phyloP scores from a whole-genome alignment of 2,888 invertebrate species.

The Acrocyrtus sp. region DNA sequence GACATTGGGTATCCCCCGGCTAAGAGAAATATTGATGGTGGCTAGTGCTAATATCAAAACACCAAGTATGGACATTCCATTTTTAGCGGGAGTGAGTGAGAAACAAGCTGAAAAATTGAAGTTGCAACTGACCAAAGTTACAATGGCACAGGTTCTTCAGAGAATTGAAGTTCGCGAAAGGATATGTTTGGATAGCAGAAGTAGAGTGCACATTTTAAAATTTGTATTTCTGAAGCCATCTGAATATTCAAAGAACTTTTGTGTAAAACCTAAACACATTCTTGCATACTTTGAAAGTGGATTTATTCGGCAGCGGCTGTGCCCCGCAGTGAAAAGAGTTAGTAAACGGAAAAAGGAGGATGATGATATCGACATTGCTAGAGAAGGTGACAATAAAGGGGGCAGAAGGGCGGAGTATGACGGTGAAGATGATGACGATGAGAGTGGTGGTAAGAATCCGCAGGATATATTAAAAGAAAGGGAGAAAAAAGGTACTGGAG shows the following conservation, averaged over 20 bases:
- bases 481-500: constrained; percentile 60
- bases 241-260: constrained; percentile 79
- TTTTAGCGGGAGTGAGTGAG: constrained; percentile 70
- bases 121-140: constrained; percentile 80
- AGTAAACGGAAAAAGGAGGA: constrained; percentile 71
- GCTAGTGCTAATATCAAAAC: constrained; percentile 94
- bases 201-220: constrained; percentile 75
- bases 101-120: constrained; percentile 76
- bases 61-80: constrained; percentile 95
- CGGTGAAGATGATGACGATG: constrained; percentile 60
- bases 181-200: constrained; percentile 65
- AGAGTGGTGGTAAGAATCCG: constrained; percentile 37
- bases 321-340: constrained; percentile 72
- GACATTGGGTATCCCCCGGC: constrained; percentile 92
- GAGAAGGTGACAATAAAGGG: constrained; percentile 45
- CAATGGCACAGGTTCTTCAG: constrained; percentile 81
- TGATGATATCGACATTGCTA: constrained; percentile 64
- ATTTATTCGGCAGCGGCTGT: constrained; percentile 75
- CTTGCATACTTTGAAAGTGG: constrained; percentile 78
- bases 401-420: constrained; percentile 50
- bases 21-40: constrained; percentile 96
- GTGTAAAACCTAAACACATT: constrained; percentile 76
- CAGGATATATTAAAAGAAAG: constrained; percentile 44
- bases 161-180: constrained; percentile 74
- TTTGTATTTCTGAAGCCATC: constrained; percentile 80